Evolutionary conservation across 2,797 vertebrate genomes (phyloP).

Genomic region (Macropus fuliginosus): DNA sequence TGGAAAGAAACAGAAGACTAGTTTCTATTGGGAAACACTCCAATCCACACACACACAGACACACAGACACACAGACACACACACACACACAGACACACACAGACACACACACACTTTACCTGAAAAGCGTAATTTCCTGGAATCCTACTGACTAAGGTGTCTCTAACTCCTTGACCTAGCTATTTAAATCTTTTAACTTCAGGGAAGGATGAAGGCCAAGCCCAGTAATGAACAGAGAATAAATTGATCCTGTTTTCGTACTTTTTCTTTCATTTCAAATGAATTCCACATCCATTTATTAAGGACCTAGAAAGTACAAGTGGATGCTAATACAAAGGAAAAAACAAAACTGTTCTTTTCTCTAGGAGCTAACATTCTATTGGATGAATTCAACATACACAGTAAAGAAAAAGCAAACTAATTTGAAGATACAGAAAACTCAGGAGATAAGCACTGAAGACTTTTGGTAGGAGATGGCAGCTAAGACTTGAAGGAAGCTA

Average conservation of each 20-base stretch:
- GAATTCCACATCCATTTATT: neutral
- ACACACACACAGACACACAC: too few relatives aligned
- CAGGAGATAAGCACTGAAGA: neutral
- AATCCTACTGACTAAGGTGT: neutral
- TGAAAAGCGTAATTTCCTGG: too few relatives aligned
- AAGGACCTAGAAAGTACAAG: neutral
- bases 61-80: too few relatives aligned
- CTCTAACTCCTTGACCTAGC: neutral
- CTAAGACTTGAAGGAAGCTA: neutral
- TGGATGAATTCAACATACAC: neutral
- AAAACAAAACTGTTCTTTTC: neutral
- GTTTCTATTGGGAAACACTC: neutral
- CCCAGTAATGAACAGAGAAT: neutral
- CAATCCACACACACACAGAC: too few relatives aligned
- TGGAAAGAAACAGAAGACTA: slow-evolving; percentile 30
- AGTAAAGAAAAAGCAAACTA: neutral
- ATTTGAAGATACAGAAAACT: neutral
- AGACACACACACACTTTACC: too few relatives aligned
- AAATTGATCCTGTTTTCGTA: neutral
- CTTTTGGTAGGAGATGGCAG: neutral
- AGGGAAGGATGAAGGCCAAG: neutral
- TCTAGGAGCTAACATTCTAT: neutral
- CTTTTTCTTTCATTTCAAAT: neutral
- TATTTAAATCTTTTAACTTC: neutral
- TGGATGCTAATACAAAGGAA: neutral